Conservation (phyloP, 2,888 invertebrate genomes). For the Stenodema calcarata region DNA sequence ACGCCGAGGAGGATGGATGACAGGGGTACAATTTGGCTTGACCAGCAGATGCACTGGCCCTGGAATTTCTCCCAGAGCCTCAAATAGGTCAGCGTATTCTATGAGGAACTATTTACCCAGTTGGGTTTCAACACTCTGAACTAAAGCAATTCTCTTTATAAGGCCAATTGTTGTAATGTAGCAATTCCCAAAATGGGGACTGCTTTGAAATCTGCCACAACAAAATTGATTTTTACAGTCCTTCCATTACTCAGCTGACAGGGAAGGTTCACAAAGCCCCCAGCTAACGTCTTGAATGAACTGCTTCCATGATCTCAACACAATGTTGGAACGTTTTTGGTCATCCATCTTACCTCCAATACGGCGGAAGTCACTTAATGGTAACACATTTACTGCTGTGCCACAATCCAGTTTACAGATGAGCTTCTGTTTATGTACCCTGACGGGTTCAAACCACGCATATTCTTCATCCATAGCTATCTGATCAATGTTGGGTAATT, state of each 20-base stretch:
- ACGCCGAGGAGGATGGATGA: constrained; percentile 53
- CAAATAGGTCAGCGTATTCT: constrained; percentile 12
- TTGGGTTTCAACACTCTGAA: not conserved
- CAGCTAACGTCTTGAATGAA: not conserved
- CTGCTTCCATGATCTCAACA: not conserved
- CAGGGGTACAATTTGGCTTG: constrained; percentile 35
- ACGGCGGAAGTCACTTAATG: not conserved
- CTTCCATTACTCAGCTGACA: not conserved
- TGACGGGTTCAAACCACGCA: not conserved
- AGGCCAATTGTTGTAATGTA: not conserved
- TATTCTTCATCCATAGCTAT: too few species aligned
- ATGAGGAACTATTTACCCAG: not conserved
- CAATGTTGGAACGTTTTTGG: not conserved
- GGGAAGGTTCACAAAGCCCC: not conserved
- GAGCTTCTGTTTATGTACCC: not conserved
- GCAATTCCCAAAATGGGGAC: not conserved
- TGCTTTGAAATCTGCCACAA: not conserved
- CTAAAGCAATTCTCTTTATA: not conserved
- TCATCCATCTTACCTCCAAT: not conserved
- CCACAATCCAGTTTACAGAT: not conserved
- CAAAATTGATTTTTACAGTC: not conserved
- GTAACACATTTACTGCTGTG: not conserved
- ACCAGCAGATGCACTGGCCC: constrained; percentile 23
- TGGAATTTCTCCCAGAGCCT: constrained; percentile 44
- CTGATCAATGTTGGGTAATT: too few species aligned